These are phyloP conservation scores for Tachyglossus aculeatus DNA, from an alignment of 2,797 vertebrate species.

Conservation along the genomic window DNA sequence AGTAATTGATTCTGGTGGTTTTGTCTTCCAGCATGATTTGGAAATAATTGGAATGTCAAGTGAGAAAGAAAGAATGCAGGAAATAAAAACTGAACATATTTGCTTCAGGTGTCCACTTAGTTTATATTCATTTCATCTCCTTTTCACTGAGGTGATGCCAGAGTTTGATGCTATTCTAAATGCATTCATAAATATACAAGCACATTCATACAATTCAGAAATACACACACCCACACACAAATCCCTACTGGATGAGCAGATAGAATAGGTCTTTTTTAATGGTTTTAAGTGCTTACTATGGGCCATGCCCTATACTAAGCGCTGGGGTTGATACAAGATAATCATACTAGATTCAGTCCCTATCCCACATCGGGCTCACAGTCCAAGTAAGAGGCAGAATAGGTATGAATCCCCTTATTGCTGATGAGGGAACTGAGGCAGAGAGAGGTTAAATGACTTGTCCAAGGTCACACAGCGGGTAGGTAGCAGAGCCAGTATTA, in stretches of 20 bases:
- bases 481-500: too few relatives aligned
- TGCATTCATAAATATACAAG: neutral
- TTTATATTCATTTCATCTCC: constrained; percentile 24
- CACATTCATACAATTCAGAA: too few relatives aligned
- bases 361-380: too few relatives aligned
- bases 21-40: constrained; percentile 27
- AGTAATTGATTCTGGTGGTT: constrained; percentile 27
- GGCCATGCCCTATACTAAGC: neutral
- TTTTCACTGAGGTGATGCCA: constrained; percentile 13
- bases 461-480: too few relatives aligned
- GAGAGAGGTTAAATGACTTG: too few relatives aligned
- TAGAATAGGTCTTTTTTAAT: neutral
- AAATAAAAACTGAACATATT: constrained; percentile 5
- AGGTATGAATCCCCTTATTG: too few relatives aligned
- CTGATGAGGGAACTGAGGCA: too few relatives aligned
- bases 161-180: constrained; percentile 3
- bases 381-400: too few relatives aligned
- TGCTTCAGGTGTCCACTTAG: neutral
- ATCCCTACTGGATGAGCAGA: neutral
- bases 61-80: constrained; percentile 13
- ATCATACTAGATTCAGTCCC: neutral
- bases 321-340: neutral
- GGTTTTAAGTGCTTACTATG: neutral
- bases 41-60: constrained; percentile 33
- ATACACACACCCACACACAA: neutral